Evolutionary conservation across 2,888 invertebrate genomes (phyloP), one percentile per base, ranked within the genome.

Genomic region (Zonitis immaculata): DNA sequence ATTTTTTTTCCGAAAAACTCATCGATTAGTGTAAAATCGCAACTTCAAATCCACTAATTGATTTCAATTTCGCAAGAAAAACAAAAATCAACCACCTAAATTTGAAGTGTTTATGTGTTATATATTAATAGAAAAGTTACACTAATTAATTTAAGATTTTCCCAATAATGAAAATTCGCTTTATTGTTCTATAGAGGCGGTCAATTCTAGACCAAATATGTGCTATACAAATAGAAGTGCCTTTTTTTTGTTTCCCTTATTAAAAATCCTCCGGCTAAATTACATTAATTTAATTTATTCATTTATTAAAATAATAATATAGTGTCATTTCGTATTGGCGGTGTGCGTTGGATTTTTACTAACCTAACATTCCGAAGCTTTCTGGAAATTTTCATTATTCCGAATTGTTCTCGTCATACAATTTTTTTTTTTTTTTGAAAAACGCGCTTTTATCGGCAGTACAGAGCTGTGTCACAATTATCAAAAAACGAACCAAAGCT

Each of bases 391-490:
- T 52, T n/a, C n/a, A n/a, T n/a, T n/a, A n/a, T n/a, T n/a, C n/a
- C n/a, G n/a, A n/a, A n/a, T n/a, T n/a, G n/a, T n/a, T n/a, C n/a
- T n/a, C n/a, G n/a, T n/a, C n/a, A n/a, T n/a, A n/a, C n/a, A n/a
- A n/a, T n/a, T 56, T 58, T 50, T 53, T 8, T 26, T 26, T 26
- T 7, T 26, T 22, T 22, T 22, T 22, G 22, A 4, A n/a, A 46
- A 54, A 54, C 51, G 55, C 47, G 49, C 50, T 45, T 55, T 51
- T 44, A 51, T 62, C 68, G 71, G 70, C 71, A 71, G 71, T 70
- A 68, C 68, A 65, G 69, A 71, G 70, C 69, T 70, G 69, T 66
- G 65, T 68, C 61, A 67, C 63, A 63, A 66, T 64, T 66, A 39
- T 35, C 35, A 35, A 35, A 39, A 58, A 64, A 66, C 63, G 57